Base-by-base conservation (phyloP, 2,113 vertebrate species). In the Nesoenas mayeri region DNA sequence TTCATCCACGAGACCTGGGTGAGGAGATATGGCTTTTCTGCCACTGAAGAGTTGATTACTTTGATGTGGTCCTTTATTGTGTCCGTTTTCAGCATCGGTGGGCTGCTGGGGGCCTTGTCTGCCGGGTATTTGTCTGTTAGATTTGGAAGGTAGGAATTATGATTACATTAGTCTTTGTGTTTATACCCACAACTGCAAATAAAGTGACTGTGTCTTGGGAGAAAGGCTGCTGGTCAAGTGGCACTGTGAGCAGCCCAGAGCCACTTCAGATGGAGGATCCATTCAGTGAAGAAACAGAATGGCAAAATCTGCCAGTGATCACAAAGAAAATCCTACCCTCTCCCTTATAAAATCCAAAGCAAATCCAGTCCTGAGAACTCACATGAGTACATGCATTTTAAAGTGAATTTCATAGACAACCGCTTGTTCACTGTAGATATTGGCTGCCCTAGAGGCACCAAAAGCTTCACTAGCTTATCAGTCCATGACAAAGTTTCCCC, bases 31-130 rank as follows among this genome's bases (percentile, higher is more conserved):
- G 85, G 93, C 11, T 91, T 58, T 54, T 91, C 97, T 26, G 91
- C 97, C 78, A 86, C 75, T 1, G 95, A 97, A 13, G 96, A 98
- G 3, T 85, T 95, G 70, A 77, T 97, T 72, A 97, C 97, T 70
- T 80, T 98, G 87, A 91, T 98, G 89, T 98, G 98, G 98, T 98
- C 98, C 95, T 97, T 98, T 40, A 85, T 98, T 14, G 96, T 98
- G 91, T 98, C 98, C 17, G 71, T 98, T 66, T 94, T 98, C 78
- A 97, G 97, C 73, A 96, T 98, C 0, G 98, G 98, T 5, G 98
- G 97, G 14, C 97, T 98, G 92, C 85, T 97, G 18, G 98, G 98
- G 17, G 95, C 98, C 29, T 58, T 97, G 1, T 94, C 95, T 95
- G 98, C 98, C 3, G 98, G 98, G 6, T 97, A 97, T 73, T 88